Percentiles rank a stretch among this genome's conserved stretches.
phyloP scores from a whole-genome alignment of 1,140 invertebrate species.

The Papilio polyxenes region DNA sequence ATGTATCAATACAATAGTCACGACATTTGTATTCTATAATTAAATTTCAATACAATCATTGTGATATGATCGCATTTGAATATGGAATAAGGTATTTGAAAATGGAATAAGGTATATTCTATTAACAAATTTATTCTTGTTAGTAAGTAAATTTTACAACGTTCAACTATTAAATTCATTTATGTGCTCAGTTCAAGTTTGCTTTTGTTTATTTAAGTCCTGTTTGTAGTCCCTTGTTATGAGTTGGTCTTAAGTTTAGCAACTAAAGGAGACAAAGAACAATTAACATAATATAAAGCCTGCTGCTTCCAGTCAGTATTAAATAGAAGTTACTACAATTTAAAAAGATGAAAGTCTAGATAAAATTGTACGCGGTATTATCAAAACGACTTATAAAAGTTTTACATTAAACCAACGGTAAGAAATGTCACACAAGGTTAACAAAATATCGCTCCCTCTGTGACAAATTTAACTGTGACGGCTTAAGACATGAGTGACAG shows the following conservation, averaged over 20 bases:
- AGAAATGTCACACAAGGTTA: not conserved
- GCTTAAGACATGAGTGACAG: not conserved
- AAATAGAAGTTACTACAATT: not conserved
- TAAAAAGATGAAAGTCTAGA: not conserved
- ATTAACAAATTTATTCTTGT: not conserved
- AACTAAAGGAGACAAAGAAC: not conserved
- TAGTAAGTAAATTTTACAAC: not conserved
- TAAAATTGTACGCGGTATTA: not conserved
- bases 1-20: too few relatives aligned
- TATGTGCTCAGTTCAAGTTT: not conserved
- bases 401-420: not conserved
- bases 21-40: too few relatives aligned
- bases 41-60: too few relatives aligned
- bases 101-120: too few relatives aligned
- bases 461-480: conserved; percentile 3
- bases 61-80: too few relatives aligned
- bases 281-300: not conserved
- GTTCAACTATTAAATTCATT: conserved; percentile 15
- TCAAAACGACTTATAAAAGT: not conserved
- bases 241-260: conserved; percentile 19
- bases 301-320: not conserved
- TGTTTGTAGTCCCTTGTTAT: conserved; percentile 15
- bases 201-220: not conserved
- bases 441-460: conserved; percentile 14
- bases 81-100: too few relatives aligned